Base-by-base conservation (phyloP, 2,888 invertebrate species). In the Acrobasis suavella region DNA sequence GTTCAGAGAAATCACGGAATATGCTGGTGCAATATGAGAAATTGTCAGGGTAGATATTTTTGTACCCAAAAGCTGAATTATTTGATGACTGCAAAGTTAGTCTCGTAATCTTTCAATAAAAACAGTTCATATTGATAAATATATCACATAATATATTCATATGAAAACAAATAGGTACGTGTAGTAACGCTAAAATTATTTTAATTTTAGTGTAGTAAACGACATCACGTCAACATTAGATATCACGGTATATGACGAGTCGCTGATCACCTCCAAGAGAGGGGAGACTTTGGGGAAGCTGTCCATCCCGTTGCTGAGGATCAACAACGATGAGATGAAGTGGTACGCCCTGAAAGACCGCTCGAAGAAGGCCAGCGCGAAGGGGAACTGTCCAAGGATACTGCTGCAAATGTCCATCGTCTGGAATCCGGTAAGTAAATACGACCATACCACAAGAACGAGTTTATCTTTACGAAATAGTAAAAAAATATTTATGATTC, bases 271-370 rank as follows among this genome's bases (percentile, higher is more conserved):
- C 37, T 76, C 80, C 0, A 76, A 78, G 73, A 82, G 80, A 66
- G 83, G 85, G 0, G 91, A 87, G 60, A 83, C 80, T 2, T 77
- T 92, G 2, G 91, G 91, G 0, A 87, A 86, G 69, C 72, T 92
- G 63, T 85, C 90, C 2, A 84, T 92, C 70, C 91, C 91, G 0
- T 68, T 91, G 37, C 75, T 92, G 14, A 79, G 91, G 67, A 86
- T 92, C 56, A 77, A 81, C 38, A 90, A 89, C 60, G 82, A 87
- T 16, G 90, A 91, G 70, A 87, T 86, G 65, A 79, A 85, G 65
- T 92, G 91, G 91, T 91, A 88, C 68, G 88, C 89, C 1, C 75
- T 92, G 1, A 89, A 88, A 64, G 81, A 88, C 68, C 76, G 86
- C 60, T 78, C 86, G 8, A 85, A 85, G 65, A 88, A 84, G 62